Conservation (phyloP, 2,888 invertebrate species). For the Melanchra persicariae region DNA sequence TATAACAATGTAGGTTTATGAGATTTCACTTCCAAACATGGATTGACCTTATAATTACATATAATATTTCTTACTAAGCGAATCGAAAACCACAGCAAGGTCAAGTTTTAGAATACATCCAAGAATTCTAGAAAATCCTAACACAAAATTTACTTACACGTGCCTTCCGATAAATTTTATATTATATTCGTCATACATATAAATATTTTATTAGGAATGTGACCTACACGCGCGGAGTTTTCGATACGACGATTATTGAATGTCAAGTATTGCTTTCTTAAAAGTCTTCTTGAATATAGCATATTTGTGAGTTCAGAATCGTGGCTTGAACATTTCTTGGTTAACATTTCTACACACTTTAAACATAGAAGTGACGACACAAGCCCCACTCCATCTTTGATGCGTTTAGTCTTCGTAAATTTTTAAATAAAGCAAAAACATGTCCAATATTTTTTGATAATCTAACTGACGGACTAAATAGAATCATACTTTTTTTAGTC, state of each 20-base stretch:
- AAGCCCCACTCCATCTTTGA: too few relatives aligned
- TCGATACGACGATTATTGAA: constrained; percentile 20
- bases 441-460: too few relatives aligned
- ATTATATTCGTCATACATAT: constrained; percentile 16
- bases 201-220: constrained; percentile 40
- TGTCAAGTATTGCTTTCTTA: constrained; percentile 11
- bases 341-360: background rate
- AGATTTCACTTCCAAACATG: constrained; percentile 23
- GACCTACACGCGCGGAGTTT: constrained; percentile 26
- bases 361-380: too few relatives aligned
- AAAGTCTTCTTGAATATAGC: background rate
- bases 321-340: background rate
- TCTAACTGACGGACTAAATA: too few relatives aligned
- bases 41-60: background rate
- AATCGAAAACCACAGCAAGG: background rate
- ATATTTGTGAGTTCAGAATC: background rate
- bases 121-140: constrained; percentile 5
- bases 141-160: constrained; percentile 12
- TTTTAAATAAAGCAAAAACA: too few relatives aligned
- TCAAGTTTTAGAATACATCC: constrained; percentile 1
- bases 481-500: too few relatives aligned
- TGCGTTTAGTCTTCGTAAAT: too few relatives aligned
- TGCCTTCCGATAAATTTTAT: constrained; percentile 22
- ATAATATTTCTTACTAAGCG: constrained; percentile 2
- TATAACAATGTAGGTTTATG: background rate